Evolutionary conservation across 2,113 vertebrate genomes (phyloP).

Genomic region (Cyanistes caeruleus): DNA sequence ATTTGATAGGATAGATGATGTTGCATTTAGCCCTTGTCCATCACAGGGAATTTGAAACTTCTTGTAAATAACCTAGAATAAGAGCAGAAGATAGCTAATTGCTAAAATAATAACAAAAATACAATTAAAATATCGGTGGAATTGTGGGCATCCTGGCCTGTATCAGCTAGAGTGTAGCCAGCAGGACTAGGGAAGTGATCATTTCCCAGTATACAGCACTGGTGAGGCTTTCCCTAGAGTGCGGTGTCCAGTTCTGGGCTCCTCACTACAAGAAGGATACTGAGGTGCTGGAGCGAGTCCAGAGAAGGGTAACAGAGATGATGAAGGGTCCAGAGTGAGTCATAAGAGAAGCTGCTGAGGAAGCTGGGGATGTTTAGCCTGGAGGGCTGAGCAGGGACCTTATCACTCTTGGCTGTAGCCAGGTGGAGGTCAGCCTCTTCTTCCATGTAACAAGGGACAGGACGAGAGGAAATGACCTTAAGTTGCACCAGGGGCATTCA

Average conservation of each 20-base stretch:
- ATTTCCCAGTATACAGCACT: background rate
- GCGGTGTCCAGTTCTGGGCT: background rate
- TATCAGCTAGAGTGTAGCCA: background rate
- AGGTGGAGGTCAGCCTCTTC: background rate
- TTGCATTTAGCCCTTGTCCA: slow-evolving; percentile 50
- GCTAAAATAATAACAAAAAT: background rate
- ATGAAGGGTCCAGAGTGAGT: background rate
- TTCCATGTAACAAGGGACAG: background rate
- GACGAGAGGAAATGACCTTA: background rate
- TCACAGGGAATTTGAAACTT: slow-evolving; percentile 77
- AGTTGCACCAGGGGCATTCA: background rate
- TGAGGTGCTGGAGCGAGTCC: background rate
- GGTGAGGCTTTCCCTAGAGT: background rate
- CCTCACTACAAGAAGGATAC: background rate
- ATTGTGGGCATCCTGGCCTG: background rate
- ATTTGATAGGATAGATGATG: slow-evolving; percentile 36
- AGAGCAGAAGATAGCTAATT: background rate
- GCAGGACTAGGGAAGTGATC: background rate
- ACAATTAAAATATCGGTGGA: background rate
- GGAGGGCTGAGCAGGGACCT: background rate
- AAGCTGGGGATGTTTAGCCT: background rate
- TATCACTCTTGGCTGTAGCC: background rate
- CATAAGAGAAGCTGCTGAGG: background rate
- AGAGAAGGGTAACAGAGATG: background rate
- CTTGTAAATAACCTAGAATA: slow-evolving; percentile 81